Conservation (phyloP, 2,888 invertebrate genomes). For the Stomorhina lunata region DNA sequence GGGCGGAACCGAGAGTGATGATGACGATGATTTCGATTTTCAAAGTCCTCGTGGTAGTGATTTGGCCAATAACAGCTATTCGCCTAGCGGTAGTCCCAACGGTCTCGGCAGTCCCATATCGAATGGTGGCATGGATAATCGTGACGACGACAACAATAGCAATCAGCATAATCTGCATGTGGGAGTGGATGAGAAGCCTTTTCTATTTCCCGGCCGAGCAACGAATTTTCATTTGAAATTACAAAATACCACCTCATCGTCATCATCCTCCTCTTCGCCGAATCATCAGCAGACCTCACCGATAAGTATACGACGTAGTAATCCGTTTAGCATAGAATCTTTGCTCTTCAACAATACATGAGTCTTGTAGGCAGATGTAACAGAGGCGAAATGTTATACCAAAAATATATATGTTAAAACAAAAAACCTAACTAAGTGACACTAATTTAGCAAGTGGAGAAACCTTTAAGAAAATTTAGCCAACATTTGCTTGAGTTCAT, state of each 20-base stretch:
- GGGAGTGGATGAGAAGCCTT: constrained; percentile 57
- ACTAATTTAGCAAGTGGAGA: neutral
- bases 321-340: constrained; percentile 95
- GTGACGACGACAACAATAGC: constrained; percentile 66
- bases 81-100: constrained; percentile 70
- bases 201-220: constrained; percentile 67
- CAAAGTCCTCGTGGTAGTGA: constrained; percentile 75
- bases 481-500: neutral
- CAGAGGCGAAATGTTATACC: constrained; percentile 36
- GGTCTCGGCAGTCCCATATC: constrained; percentile 70
- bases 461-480: constrained; percentile 1
- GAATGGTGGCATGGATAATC: constrained; percentile 65
- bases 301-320: constrained; percentile 82
- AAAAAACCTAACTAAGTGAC: neutral
- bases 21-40: constrained; percentile 82
- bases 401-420: constrained; percentile 26
- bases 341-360: constrained; percentile 84
- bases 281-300: constrained; percentile 80
- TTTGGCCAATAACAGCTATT: constrained; percentile 70
- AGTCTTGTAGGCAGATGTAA: constrained; percentile 67
- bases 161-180: constrained; percentile 55
- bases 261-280: constrained; percentile 70
- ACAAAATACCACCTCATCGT: constrained; percentile 66
- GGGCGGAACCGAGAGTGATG: constrained; percentile 89
- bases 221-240: constrained; percentile 69